A percentile compares a stretch with the other conserved stretches of the same genome.
These are phyloP conservation scores for Platycheirus rosarum DNA, from an alignment of 2,888 invertebrate species.

Conservation along the genomic window DNA sequence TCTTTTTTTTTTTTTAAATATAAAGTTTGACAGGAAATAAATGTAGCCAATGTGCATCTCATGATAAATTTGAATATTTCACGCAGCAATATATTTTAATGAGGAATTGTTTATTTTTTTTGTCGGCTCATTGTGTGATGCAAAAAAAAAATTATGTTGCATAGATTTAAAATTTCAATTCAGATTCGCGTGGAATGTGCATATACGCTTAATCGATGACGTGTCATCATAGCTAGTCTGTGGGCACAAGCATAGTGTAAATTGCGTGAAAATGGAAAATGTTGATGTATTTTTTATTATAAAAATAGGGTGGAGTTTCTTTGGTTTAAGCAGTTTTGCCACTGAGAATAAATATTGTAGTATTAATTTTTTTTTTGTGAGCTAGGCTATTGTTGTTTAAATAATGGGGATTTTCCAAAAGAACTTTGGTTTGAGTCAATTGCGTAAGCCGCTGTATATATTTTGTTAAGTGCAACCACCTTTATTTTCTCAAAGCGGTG, in stretches of 20 bases:
- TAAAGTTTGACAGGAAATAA: slow-evolving; percentile 55
- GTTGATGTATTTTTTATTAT: slow-evolving; percentile 21
- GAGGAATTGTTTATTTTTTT: slow-evolving; percentile 29
- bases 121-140: slow-evolving; percentile 44
- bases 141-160: slow-evolving; percentile 35
- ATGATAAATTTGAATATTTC: slow-evolving; percentile 70
- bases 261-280: slow-evolving; percentile 41
- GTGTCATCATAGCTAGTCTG: slow-evolving; percentile 59
- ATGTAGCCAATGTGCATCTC: slow-evolving; percentile 41
- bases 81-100: slow-evolving; percentile 59
- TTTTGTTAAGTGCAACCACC: too few species aligned
- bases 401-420: too few species aligned
- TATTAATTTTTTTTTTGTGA: too few species aligned
- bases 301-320: slow-evolving; percentile 35
- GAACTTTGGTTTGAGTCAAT: too few species aligned
- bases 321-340: too few species aligned
- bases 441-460: too few species aligned
- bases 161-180: slow-evolving; percentile 62
- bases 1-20: slow-evolving; percentile 45
- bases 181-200: slow-evolving; percentile 39
- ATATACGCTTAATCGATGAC: slow-evolving; percentile 64
- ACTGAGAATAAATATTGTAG: too few species aligned
- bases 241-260: slow-evolving; percentile 44
- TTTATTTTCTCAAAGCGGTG: too few species aligned
- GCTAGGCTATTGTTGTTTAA: too few species aligned